Conservation (phyloP, 2,888 invertebrate species). For the Lasioglossum morio region DNA sequence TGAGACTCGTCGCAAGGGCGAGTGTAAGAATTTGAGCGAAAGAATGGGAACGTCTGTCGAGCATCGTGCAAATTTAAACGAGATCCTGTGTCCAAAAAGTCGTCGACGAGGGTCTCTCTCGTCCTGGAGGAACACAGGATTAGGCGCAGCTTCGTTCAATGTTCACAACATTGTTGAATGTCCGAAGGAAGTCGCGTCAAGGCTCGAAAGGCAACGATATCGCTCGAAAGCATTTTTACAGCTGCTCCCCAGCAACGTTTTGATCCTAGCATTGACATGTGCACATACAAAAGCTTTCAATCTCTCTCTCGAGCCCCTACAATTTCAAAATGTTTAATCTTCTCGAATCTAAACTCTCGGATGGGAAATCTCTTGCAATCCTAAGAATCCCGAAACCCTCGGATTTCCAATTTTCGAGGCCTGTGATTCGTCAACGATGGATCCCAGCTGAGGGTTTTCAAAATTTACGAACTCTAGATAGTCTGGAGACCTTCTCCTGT, state of each 20-base stretch:
- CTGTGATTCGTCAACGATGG: not conserved
- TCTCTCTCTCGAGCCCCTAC: not conserved
- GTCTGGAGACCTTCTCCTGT: not conserved
- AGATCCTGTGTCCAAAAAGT: not conserved
- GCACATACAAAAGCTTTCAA: not conserved
- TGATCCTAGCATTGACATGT: not conserved
- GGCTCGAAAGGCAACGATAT: not conserved
- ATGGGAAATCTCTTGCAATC: not conserved
- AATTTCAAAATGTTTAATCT: not conserved
- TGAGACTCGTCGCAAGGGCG: not conserved
- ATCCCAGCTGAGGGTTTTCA: not conserved
- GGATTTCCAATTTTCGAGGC: not conserved
- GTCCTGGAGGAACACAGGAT: not conserved
- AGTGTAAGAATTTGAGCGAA: conserved; percentile 13
- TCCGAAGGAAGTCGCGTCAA: not conserved
- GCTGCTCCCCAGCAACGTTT: not conserved
- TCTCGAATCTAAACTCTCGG: not conserved
- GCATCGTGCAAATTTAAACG: conserved; percentile 18
- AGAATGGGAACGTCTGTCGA: conserved; percentile 3
- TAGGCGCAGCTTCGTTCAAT: not conserved
- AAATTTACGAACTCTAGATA: not conserved
- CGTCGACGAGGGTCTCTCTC: not conserved
- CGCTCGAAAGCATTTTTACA: not conserved
- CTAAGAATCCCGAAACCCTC: not conserved
- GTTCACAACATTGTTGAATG: not conserved